phyloP scores from a whole-genome alignment of 2,113 vertebrate species.

The Ptilonorhynchus violaceus region DNA sequence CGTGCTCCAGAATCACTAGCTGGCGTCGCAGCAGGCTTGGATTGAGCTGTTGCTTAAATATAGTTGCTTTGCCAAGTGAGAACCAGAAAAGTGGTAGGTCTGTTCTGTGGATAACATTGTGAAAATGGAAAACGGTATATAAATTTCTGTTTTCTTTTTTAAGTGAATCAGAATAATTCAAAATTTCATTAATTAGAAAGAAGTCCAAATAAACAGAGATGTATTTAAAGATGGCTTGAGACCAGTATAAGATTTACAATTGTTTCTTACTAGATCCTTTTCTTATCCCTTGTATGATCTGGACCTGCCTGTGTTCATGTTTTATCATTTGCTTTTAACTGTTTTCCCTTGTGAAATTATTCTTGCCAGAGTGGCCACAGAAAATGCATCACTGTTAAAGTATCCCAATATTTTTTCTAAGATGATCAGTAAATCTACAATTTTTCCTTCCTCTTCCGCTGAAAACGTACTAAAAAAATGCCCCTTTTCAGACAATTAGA shows the following conservation, averaged over 20 bases:
- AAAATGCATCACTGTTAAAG: neutral
- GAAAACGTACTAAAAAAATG: neutral
- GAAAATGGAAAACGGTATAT: neutral
- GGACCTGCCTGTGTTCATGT: neutral
- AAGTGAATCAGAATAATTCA: neutral
- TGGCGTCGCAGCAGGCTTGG: neutral
- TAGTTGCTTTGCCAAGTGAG: neutral
- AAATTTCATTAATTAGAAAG: neutral
- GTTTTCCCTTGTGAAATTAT: neutral
- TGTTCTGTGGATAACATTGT: neutral
- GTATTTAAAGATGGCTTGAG: neutral
- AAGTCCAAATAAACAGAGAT: neutral
- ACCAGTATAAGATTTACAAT: neutral
- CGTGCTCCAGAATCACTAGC: neutral
- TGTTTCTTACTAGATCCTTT: neutral
- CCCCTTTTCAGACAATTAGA: neutral
- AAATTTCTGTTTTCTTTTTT: neutral
- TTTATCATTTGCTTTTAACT: neutral
- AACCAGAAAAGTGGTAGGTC: accelerated
- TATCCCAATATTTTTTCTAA: neutral
- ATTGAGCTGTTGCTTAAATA: neutral
- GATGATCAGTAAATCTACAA: neutral
- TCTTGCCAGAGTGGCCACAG: neutral
- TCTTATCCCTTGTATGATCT: neutral
- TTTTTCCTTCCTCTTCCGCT: neutral